phyloP scores from a whole-genome alignment of 2,888 invertebrate genomes.

The Mayetiola destructor region DNA sequence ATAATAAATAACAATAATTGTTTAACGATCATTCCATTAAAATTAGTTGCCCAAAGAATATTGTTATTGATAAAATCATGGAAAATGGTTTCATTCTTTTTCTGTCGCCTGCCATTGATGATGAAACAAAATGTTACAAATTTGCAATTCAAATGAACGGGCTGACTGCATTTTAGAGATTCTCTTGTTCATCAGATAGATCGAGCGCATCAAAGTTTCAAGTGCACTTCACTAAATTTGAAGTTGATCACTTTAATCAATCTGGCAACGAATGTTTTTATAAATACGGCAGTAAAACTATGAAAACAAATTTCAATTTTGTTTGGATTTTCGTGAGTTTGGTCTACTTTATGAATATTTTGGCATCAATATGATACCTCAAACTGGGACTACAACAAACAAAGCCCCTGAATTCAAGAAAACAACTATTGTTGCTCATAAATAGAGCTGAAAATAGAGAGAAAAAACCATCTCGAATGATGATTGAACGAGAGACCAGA shows the following conservation, averaged over 20 bases:
- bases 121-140: too few relatives aligned
- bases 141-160: background rate
- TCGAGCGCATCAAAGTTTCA: background rate
- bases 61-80: too few relatives aligned
- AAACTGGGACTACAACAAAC: too few relatives aligned
- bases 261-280: background rate
- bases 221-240: slow-evolving; percentile 2
- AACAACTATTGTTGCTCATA: too few relatives aligned
- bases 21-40: too few relatives aligned
- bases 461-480: too few relatives aligned
- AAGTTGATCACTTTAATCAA: slow-evolving; percentile 1
- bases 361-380: background rate
- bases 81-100: too few relatives aligned
- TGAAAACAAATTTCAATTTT: background rate
- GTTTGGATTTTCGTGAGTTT: background rate
- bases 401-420: too few relatives aligned
- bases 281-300: background rate
- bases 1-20: too few relatives aligned
- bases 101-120: too few relatives aligned
- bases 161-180: background rate
- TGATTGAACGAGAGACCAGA: background rate
- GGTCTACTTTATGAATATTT: background rate
- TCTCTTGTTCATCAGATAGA: background rate
- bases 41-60: too few relatives aligned
- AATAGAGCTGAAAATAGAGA: background rate